Evolutionary conservation across 2,113 vertebrate species (phyloP).

Genomic region (Tor tambroides): DNA sequence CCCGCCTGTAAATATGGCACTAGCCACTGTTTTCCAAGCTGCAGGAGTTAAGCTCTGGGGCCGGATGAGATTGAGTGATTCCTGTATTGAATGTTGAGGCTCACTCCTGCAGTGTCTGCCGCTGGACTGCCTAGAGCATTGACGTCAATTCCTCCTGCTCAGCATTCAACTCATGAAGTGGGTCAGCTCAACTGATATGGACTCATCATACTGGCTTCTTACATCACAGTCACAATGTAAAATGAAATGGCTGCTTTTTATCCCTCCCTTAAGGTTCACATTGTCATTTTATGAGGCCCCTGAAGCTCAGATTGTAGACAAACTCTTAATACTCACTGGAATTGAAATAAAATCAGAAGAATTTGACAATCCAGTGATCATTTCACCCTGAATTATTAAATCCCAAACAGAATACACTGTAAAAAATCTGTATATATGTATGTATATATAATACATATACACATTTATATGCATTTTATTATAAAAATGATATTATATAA

Average conservation of each 20-base stretch:
- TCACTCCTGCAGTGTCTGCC: conserved; percentile 54
- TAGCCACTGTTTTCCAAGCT: conserved; percentile 29
- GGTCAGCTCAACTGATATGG: conserved; percentile 66
- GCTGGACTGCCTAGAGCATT: conserved; percentile 60
- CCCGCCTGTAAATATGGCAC: conserved; percentile 22
- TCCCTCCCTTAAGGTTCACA: conserved; percentile 27
- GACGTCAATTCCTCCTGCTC: conserved; percentile 68
- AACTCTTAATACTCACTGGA: conserved; percentile 24
- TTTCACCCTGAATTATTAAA: background rate
- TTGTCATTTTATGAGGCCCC: conserved; percentile 10
- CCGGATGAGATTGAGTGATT: conserved; percentile 43
- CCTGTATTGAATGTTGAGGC: conserved; percentile 36
- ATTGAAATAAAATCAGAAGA: background rate
- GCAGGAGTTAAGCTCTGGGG: conserved; percentile 18
- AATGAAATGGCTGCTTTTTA: background rate
- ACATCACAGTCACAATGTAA: conserved; percentile 23
- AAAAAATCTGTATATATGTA: no score
- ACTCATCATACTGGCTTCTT: conserved; percentile 44
- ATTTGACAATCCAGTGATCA: background rate
- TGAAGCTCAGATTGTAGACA: background rate
- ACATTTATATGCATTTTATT: no score
- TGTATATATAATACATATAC: no score
- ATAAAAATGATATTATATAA: no score
- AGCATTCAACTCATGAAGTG: conserved; percentile 63
- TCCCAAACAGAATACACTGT: background rate